These are phyloP conservation scores for Neogale vison DNA, from an alignment of 2,113 vertebrate genomes.

Conservation along the genomic window DNA sequence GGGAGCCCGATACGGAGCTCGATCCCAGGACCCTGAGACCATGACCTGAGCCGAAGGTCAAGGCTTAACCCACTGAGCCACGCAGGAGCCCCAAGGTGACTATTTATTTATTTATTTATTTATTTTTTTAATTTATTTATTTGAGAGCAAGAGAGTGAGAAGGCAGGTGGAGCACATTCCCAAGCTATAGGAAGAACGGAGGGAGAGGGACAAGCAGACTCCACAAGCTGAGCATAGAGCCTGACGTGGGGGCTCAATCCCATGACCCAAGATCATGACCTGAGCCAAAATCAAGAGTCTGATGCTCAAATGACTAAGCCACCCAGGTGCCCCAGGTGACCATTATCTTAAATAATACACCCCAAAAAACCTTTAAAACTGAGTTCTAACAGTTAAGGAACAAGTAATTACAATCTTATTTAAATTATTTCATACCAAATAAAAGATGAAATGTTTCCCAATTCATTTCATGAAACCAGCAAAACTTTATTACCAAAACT, in stretches of 20 bases:
- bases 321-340: background rate
- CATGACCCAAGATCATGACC: background rate
- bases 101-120: background rate
- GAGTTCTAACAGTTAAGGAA: slow-evolving; percentile 18
- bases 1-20: too few relatives aligned
- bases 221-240: background rate
- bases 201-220: background rate
- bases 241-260: background rate
- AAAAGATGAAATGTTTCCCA: background rate
- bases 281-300: background rate
- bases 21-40: too few relatives aligned
- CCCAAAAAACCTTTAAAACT: background rate
- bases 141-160: background rate
- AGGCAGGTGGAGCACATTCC: background rate
- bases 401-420: background rate
- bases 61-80: too few relatives aligned
- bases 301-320: background rate
- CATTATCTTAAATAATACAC: background rate
- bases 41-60: too few relatives aligned
- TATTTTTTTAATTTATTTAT: background rate
- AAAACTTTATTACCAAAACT: slow-evolving; percentile 36
- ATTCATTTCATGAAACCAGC: slow-evolving; percentile 1
- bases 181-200: background rate
- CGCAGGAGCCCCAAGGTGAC: too few relatives aligned
- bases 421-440: background rate